Percentiles rank a stretch among this genome's conserved stretches.
Conservation (phyloP, 2,888 invertebrate species). For the Stenotaenia linearis region DNA sequence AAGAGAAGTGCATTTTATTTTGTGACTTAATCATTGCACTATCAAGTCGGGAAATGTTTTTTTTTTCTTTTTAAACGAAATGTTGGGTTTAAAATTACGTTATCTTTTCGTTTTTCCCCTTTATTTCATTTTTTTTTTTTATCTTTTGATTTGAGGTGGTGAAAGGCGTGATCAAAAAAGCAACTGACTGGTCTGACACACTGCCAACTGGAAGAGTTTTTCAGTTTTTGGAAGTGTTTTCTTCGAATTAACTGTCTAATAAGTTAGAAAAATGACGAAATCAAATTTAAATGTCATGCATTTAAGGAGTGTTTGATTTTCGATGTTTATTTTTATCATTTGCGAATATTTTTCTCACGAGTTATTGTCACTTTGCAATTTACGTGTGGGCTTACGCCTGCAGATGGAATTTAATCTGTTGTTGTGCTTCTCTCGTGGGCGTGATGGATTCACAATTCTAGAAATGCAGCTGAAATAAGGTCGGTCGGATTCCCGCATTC, state of each 20-base stretch:
- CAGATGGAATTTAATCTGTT: not conserved
- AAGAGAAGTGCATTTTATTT: not conserved
- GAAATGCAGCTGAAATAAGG: not conserved
- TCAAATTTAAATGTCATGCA: no score
- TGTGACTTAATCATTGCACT: not conserved
- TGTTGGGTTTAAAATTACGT: not conserved
- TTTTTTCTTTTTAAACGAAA: not conserved
- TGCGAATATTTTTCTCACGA: no score
- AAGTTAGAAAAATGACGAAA: no score
- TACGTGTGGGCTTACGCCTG: not conserved
- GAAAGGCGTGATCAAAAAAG: not conserved
- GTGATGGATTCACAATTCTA: not conserved
- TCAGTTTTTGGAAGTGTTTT: not conserved
- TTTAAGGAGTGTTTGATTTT: no score
- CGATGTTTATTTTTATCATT: no score
- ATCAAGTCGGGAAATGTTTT: not conserved
- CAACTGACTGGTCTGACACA: not conserved
- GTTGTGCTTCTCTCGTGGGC: not conserved
- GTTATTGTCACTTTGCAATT: not conserved
- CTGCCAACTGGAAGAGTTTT: not conserved
- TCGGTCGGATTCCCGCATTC: not conserved
- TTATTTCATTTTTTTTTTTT: not conserved
- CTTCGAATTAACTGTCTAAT: no score
- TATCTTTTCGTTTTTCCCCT: not conserved
- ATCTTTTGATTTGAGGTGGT: not conserved